phyloP scores from a whole-genome alignment of 2,888 invertebrate species.

The Eulithis prunata region DNA sequence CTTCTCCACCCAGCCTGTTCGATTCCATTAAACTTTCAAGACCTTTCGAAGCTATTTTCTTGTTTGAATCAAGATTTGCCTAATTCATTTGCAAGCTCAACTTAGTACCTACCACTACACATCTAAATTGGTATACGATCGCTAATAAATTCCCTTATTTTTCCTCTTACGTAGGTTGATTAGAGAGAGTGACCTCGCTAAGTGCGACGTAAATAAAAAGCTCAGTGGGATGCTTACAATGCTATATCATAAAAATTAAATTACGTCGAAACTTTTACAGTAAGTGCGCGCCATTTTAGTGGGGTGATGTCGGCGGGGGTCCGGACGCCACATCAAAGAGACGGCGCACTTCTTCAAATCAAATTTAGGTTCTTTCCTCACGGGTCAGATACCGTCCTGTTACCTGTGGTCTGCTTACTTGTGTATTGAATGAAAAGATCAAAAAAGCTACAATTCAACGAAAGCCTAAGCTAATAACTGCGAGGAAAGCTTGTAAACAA shows the following conservation, averaged over 20 bases:
- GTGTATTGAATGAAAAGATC: constrained; percentile 42
- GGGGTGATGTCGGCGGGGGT: constrained; percentile 53
- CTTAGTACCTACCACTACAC: too few relatives aligned
- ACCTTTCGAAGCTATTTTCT: constrained; percentile 82
- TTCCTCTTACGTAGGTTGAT: constrained; percentile 8
- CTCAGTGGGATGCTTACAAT: constrained; percentile 75
- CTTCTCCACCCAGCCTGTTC: constrained; percentile 76
- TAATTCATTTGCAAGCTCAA: constrained; percentile 66
- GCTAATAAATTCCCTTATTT: constrained; percentile 9
- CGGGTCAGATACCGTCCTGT: constrained; percentile 52
- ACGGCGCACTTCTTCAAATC: constrained; percentile 73
- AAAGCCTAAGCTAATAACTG: constrained; percentile 42
- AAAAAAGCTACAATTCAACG: constrained; percentile 44
- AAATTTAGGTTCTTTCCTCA: constrained; percentile 80
- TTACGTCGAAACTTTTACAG: constrained; percentile 78
- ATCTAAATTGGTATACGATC: too few relatives aligned
- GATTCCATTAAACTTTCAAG: constrained; percentile 85
- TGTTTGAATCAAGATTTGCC: constrained; percentile 80
- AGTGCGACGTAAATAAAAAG: constrained; percentile 68
- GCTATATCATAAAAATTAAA: constrained; percentile 83
- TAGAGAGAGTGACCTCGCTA: constrained; percentile 51
- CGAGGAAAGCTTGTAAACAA: constrained; percentile 57
- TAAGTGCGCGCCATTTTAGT: constrained; percentile 79
- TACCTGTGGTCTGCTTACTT: constrained; percentile 50
- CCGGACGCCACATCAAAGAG: constrained; percentile 75